phyloP scores from a whole-genome alignment of 2,888 invertebrate genomes.

The Drosophila niveifrons region DNA sequence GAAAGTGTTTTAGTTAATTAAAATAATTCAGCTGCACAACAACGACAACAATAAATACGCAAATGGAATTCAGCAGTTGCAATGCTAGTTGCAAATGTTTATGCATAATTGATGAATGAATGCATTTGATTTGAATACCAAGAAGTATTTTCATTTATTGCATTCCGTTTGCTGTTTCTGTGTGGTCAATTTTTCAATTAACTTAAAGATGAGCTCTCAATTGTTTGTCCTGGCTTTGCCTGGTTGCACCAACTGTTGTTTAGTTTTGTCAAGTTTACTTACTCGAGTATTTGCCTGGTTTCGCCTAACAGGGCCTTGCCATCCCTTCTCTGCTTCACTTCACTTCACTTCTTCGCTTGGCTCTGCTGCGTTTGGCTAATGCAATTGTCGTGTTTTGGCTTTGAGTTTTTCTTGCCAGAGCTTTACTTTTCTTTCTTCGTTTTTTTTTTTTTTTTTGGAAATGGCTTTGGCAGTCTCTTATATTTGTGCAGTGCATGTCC shows the following conservation, averaged over 20 bases:
- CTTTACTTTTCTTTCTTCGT: conserved; percentile 9
- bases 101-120: neutral
- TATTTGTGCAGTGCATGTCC: conserved; percentile 37
- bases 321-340: neutral
- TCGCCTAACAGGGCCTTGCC: conserved; percentile 9
- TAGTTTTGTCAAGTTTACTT: conserved; percentile 20
- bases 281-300: conserved; percentile 14
- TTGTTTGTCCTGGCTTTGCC: conserved; percentile 5
- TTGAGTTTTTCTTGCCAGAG: conserved; percentile 14
- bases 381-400: conserved; percentile 57
- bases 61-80: neutral
- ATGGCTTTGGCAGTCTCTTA: conserved; percentile 33
- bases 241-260: conserved; percentile 12
- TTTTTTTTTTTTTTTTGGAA: neutral
- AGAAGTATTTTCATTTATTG: neutral
- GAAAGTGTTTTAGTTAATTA: too few relatives aligned
- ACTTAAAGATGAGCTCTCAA: conserved; percentile 1
- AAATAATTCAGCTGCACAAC: too few relatives aligned
- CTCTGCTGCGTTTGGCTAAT: conserved; percentile 37
- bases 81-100: neutral
- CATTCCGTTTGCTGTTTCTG: neutral
- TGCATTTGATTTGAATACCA: neutral
- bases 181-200: conserved; percentile 12
- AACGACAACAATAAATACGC: neutral
- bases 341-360: neutral